Evolutionary conservation across 2,888 invertebrate genomes (phyloP), one percentile per base, ranked within the genome.

Genomic region (Ormyrus rosae): DNA sequence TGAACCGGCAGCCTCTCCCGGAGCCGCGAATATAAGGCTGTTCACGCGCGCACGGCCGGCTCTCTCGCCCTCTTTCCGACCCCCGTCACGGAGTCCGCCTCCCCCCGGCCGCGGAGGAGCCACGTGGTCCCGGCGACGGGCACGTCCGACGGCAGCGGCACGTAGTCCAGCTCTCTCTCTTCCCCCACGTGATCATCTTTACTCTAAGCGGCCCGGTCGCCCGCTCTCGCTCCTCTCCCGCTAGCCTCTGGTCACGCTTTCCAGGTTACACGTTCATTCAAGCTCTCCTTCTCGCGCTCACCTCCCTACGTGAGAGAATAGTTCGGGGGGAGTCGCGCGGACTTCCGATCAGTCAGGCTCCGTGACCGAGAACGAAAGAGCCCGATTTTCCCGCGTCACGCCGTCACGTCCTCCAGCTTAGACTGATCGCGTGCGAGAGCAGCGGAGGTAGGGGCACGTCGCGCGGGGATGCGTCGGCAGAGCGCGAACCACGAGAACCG

Each of bases 121-220:
- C 78, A 67, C 79, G 79, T 65, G 79, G 68, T 2, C 19, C 19
- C 7, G n/a, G 34, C 86, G 85, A 85, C 85, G 85, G 84, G 86
- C 88, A 87, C 87, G 88, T 87, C 84, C 87, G 82, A 67, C 81
- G 79, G 75, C 79, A 82, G 84, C n/a, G 55, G 77, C 86, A 85
- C 86, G 85, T 73, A 75, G 67, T 83, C 82, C 84, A 81, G 82
- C 78, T 6, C 73, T 9, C 13, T n/a, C 34, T 64, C 68, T 69
- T n/a, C 53, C 71, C 69, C 78, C 83, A 82, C 85, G 84, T 84
- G 84, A 84, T 86, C 86, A 83, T 84, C 84, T 84, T 84, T 83
- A 82, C 82, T 84, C 67, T 61, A 70, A 78, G 75, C 84, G 48
- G 13, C 13, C 19, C 56, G 45, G 64, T 67, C 34, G 69, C 63